These are phyloP conservation scores for Alloscopus bannaensis DNA, from an alignment of 2,888 invertebrate species.

Conservation along the genomic window DNA sequence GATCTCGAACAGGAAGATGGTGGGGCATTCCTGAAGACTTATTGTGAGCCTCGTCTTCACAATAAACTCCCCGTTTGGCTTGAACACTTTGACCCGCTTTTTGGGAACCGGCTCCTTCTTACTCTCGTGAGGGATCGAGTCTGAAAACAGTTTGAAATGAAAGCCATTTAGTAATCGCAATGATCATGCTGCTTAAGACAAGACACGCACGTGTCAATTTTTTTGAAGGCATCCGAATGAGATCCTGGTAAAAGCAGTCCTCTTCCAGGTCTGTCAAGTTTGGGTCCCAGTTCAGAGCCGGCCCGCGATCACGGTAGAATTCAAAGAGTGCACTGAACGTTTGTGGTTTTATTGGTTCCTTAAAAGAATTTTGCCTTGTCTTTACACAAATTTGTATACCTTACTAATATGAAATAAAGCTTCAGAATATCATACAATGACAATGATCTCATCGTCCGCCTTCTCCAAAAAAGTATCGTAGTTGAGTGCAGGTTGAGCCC, in stretches of 20 bases:
- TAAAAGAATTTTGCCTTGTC: neutral
- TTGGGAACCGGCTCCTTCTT: constrained; percentile 61
- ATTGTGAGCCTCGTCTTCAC: constrained; percentile 64
- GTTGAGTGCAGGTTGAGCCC: constrained; percentile 56
- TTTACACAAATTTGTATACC: neutral
- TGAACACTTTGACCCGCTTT: constrained; percentile 64
- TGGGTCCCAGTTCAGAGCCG: constrained; percentile 69
- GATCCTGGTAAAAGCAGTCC: constrained; percentile 68
- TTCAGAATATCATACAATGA: constrained; percentile 59
- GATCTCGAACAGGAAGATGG: constrained; percentile 64
- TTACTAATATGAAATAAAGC: neutral
- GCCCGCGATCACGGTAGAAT: constrained; percentile 64
- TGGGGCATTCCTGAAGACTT: constrained; percentile 65
- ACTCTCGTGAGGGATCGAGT: constrained; percentile 59
- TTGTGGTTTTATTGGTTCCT: constrained; percentile 66
- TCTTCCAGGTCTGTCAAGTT: constrained; percentile 71
- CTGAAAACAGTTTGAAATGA: constrained; percentile 37
- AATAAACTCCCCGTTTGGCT: constrained; percentile 65
- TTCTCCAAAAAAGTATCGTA: constrained; percentile 60
- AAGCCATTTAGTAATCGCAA: neutral
- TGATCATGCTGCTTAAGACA: neutral
- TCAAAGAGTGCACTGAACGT: constrained; percentile 66
- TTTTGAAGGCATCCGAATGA: constrained; percentile 61
- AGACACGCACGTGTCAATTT: constrained; percentile 54
- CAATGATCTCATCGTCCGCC: constrained; percentile 67